These are phyloP conservation scores for Strix uralensis DNA, from an alignment of 2,113 vertebrate genomes.

Conservation along the genomic window DNA sequence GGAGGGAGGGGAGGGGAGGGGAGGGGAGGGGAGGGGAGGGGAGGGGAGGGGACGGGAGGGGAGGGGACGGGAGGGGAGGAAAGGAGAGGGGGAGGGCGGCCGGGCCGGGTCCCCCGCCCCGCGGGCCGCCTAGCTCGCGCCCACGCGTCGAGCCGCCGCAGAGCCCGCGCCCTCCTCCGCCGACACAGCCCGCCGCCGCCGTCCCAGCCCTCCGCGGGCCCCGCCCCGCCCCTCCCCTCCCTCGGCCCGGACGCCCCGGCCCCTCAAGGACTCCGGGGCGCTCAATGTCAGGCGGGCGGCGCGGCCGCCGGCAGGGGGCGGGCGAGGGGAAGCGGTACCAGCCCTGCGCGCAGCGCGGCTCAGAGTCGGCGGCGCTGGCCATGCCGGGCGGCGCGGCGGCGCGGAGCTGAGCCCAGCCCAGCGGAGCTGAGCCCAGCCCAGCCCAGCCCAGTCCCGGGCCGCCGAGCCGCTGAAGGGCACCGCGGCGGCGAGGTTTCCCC, in stretches of 20 bases:
- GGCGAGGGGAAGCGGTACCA: slow-evolving; percentile 7
- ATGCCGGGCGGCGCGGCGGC: background rate
- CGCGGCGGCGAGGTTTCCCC: slow-evolving; percentile 66
- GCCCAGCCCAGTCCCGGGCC: background rate
- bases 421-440: background rate
- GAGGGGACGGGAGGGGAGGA: too few species aligned
- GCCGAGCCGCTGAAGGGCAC: slow-evolving; percentile 73
- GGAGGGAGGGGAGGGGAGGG: too few species aligned
- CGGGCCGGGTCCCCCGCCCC: background rate
- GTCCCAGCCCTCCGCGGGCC: too few species aligned
- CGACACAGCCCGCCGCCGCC: background rate
- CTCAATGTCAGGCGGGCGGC: slow-evolving; percentile 32
- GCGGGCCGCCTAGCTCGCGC: too few species aligned
- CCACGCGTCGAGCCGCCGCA: background rate
- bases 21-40: too few species aligned
- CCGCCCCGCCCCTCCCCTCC: background rate
- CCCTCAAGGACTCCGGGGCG: slow-evolving; percentile 6
- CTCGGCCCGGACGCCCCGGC: background rate
- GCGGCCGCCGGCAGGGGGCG: background rate
- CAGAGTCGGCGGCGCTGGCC: background rate
- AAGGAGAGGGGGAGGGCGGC: too few species aligned
- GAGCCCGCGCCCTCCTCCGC: background rate
- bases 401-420: slow-evolving; percentile 15
- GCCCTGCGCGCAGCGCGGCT: background rate
- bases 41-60: too few species aligned